Conservation (phyloP, 2,888 invertebrate species). For the Heliconius cydno region DNA sequence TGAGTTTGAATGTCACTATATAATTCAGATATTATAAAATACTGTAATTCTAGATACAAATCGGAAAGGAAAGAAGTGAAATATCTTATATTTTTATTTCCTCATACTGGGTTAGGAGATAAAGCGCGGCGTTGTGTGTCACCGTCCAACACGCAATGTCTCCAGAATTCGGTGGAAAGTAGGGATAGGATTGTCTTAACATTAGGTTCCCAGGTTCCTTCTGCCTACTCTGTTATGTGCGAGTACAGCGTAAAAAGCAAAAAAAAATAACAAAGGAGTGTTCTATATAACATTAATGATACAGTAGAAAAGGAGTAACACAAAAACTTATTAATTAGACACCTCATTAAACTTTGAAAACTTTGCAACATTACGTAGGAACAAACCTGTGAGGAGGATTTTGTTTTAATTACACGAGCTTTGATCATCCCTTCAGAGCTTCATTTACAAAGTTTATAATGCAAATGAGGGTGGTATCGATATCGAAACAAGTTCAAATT, state of each 20-base stretch:
- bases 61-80: not conserved
- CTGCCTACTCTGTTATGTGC: too few species aligned
- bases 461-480: not conserved
- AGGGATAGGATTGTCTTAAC: too few species aligned
- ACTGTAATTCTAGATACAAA: conserved; percentile 1
- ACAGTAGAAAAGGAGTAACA: not conserved
- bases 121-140: too few species aligned
- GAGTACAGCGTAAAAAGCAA: too few species aligned
- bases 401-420: conserved; percentile 14
- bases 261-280: not conserved
- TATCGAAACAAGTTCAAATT: not conserved
- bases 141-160: too few species aligned
- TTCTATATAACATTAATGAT: not conserved
- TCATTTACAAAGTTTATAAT: not conserved
- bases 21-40: not conserved
- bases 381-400: not conserved
- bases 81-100: too few species aligned
- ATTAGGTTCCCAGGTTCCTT: too few species aligned
- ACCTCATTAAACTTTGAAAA: conserved; percentile 11
- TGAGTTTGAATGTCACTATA: not conserved
- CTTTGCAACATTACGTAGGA: not conserved
- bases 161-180: too few species aligned
- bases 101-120: too few species aligned
- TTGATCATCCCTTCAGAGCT: conserved; percentile 1
- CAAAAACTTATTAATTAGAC: conserved; percentile 17